Conservation (phyloP, 35 echinoderm and acorn worm genomes). For the Apostichopus japonicus region DNA sequence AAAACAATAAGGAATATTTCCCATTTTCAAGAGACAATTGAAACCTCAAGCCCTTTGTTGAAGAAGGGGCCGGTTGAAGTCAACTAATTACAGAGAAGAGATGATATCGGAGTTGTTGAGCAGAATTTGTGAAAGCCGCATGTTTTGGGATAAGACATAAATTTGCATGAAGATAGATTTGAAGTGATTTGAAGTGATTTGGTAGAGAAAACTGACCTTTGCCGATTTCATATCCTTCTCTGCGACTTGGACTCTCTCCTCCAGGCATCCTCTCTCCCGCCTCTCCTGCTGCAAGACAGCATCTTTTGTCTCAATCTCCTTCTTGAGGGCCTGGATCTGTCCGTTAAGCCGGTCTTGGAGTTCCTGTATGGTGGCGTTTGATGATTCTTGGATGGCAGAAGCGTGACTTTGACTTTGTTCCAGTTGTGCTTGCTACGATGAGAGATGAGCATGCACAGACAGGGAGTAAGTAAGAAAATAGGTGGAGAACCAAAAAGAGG, state of each 20-base stretch:
- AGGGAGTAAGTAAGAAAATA: constrained; percentile 16
- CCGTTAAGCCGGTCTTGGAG: constrained; percentile 19
- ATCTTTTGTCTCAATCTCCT: constrained; percentile 60
- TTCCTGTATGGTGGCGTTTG: constrained; percentile 14
- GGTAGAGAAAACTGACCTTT: constrained; percentile 14
- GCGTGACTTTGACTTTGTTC: constrained; percentile 60
- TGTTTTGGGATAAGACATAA: too few species aligned
- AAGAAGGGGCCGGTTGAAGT: too few species aligned
- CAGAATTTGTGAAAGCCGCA: too few species aligned
- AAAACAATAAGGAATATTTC: too few species aligned
- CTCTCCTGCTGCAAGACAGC: constrained; percentile 41
- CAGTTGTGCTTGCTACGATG: constrained; percentile 75
- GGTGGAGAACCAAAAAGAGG: constrained; percentile 27
- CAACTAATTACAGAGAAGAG: too few species aligned
- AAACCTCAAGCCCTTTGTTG: too few species aligned
- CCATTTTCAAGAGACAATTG: too few species aligned
- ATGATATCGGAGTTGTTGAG: too few species aligned
- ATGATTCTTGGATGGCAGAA: constrained; percentile 51
- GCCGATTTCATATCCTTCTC: constrained; percentile 61
- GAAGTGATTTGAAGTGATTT: too few species aligned
- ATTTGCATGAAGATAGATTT: too few species aligned
- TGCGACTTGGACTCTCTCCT: constrained; percentile 50
- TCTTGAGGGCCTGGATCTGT: constrained; percentile 60
- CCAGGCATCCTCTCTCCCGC: constrained; percentile 24
- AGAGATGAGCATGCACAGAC: constrained; percentile 56